Conservation (phyloP, 1,140 invertebrate species). For the Bombus soroeensis region DNA sequence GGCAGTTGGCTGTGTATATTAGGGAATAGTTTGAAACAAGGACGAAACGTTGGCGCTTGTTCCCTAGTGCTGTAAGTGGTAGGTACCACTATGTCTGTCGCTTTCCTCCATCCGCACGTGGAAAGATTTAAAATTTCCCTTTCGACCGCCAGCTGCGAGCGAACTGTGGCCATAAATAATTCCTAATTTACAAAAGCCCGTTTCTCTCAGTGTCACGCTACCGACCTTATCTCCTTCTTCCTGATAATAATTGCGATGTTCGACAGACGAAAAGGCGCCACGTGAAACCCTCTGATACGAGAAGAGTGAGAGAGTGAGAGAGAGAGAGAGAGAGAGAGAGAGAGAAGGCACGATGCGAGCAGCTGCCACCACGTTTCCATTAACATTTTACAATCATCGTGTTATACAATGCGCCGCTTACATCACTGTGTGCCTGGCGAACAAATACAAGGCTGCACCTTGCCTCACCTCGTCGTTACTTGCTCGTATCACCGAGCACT, state of each 20-base stretch:
- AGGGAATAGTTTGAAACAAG: no score
- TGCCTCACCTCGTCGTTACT: conserved; percentile 45
- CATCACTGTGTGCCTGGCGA: conserved; percentile 61
- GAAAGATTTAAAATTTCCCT: background rate
- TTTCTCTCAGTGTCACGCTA: background rate
- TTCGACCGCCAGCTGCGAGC: background rate
- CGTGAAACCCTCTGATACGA: background rate
- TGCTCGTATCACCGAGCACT: conserved; percentile 37
- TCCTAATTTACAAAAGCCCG: no score
- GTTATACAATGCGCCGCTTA: conserved; percentile 71
- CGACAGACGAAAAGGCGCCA: no score
- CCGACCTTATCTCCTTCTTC: conserved; percentile 2
- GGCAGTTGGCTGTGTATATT: no score
- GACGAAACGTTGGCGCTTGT: no score
- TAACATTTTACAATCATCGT: conserved; percentile 72
- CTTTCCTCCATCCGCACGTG: background rate
- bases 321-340: no score
- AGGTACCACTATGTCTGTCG: background rate
- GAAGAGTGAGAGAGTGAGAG: background rate
- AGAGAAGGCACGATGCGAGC: no score
- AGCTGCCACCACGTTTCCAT: conserved; percentile 59
- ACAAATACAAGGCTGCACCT: conserved; percentile 74
- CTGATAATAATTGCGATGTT: background rate
- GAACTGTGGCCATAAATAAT: background rate
- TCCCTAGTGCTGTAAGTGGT: fast-evolving